Conservation (phyloP, 2,888 invertebrate species). For the Steinernema hermaphroditum region DNA sequence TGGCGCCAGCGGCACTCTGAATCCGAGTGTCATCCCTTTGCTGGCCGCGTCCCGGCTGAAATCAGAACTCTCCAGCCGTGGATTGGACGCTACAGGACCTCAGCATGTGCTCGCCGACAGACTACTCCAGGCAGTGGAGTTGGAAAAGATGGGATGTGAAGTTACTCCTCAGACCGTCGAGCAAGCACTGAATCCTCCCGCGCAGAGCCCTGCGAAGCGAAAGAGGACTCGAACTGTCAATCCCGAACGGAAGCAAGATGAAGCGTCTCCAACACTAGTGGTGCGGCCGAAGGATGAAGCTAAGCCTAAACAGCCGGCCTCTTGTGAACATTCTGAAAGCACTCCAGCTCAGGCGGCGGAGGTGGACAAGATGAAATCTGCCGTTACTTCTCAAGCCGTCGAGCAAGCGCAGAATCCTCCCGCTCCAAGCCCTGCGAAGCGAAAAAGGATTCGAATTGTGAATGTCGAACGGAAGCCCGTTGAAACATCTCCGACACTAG, state of each 20-base stretch:
- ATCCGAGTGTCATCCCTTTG: not conserved
- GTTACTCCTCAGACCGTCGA: not conserved
- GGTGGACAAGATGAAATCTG: not conserved
- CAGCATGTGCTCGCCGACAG: slow-evolving; percentile 38
- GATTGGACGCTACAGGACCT: not conserved
- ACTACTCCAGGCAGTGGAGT: slow-evolving; percentile 37
- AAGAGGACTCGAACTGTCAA: too few relatives aligned
- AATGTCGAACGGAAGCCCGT: not conserved
- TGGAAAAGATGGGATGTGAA: not conserved
- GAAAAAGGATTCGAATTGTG: not conserved
- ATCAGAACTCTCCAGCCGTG: not conserved
- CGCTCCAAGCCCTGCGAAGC: not conserved
- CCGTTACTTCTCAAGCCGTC: not conserved
- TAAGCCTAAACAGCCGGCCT: too few relatives aligned
- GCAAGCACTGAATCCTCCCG: not conserved
- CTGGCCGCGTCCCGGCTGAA: not conserved
- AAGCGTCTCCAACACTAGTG: not conserved
- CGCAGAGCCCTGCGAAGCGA: not conserved
- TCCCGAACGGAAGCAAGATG: not conserved
- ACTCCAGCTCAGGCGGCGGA: slow-evolving; percentile 39
- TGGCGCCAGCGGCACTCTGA: not conserved
- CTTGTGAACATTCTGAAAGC: too few relatives aligned
- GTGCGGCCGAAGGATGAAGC: not conserved
- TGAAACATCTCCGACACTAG: not conserved
- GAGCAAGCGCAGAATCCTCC: not conserved